Conservation (phyloP, 1,140 invertebrate genomes). For the Lysiphlebus fabarum region DNA sequence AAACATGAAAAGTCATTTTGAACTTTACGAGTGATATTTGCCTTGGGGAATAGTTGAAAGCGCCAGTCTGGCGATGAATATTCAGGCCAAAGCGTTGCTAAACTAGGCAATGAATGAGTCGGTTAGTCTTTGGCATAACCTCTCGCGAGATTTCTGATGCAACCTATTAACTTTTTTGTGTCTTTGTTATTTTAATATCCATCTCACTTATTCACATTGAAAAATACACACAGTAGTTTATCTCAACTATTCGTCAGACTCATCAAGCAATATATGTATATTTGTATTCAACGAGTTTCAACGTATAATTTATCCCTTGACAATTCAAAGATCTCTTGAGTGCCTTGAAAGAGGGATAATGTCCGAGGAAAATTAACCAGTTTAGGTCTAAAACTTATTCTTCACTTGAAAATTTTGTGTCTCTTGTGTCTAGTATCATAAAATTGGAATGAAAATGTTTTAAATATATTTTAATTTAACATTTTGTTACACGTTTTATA, state of each 20-base stretch:
- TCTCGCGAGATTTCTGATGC: conserved; percentile 32
- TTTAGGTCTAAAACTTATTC: not conserved
- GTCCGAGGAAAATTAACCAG: conserved; percentile 7
- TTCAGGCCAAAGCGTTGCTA: conserved; percentile 52
- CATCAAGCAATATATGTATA: not conserved
- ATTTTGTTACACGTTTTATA: too few species aligned
- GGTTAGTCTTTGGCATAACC: conserved; percentile 35
- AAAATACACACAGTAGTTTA: not conserved
- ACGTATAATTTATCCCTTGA: conserved; percentile 15
- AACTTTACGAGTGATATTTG: conserved; percentile 43
- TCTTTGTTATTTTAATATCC: too few species aligned
- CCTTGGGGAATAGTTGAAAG: conserved; percentile 26
- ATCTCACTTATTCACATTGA: too few species aligned
- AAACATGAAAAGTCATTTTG: conserved; percentile 19
- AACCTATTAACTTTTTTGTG: conserved; percentile 23
- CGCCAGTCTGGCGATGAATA: conserved; percentile 48
- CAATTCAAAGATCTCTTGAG: not conserved
- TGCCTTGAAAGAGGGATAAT: conserved; percentile 1
- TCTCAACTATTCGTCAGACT: not conserved
- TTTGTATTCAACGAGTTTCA: conserved; percentile 6
- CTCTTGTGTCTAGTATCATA: too few species aligned
- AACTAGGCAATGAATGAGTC: conserved; percentile 53
- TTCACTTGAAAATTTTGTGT: too few species aligned
- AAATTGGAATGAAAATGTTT: too few species aligned
- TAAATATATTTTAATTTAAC: too few species aligned